phyloP scores from a whole-genome alignment of 92 coral and sea anemone genomes.

The Porites divaricata region DNA sequence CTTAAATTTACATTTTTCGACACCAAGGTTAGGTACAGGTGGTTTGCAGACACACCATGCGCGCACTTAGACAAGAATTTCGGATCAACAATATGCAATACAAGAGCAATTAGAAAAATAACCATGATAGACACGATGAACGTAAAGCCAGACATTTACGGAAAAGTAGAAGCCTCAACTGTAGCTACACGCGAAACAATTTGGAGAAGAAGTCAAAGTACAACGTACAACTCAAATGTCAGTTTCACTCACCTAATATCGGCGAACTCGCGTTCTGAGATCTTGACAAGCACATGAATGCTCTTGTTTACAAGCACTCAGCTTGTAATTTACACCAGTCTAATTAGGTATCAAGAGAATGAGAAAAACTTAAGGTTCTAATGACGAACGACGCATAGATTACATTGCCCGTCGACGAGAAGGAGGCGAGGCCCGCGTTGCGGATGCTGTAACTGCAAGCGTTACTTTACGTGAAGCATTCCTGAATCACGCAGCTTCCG shows the following conservation, averaged over 20 bases:
- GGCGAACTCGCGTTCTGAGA: background rate
- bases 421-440: background rate
- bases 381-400: too few relatives aligned
- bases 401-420: background rate
- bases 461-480: background rate
- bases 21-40: background rate
- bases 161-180: background rate
- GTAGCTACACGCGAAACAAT: background rate
- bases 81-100: background rate
- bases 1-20: background rate
- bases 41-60: background rate
- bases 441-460: background rate
- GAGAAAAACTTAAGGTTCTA: background rate
- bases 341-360: background rate
- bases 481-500: background rate
- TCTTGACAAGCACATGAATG: background rate
- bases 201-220: background rate
- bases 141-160: background rate
- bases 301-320: conserved; percentile 2
- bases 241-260: background rate
- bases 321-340: background rate
- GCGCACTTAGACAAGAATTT: too few relatives aligned
- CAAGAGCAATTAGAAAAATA: background rate
- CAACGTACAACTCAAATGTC: background rate
- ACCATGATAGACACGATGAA: background rate